Evolutionary conservation across 2,888 invertebrate species (phyloP).

Genomic region (Heteromyza rotundicornis): DNA sequence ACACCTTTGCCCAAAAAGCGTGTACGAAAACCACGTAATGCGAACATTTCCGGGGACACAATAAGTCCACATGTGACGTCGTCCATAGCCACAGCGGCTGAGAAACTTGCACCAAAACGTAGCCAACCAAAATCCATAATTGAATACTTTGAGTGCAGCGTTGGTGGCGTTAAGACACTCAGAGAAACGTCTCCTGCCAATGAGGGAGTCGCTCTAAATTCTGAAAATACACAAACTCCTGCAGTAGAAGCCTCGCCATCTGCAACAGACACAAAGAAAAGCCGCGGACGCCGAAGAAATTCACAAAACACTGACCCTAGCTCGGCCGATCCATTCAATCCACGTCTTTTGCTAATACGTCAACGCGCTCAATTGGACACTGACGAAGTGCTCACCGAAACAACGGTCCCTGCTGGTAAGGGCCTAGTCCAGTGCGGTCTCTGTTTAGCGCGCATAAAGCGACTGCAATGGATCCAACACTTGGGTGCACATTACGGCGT

Average conservation of each 20-base stretch:
- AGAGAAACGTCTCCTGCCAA: neutral
- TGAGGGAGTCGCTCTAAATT: too few relatives aligned
- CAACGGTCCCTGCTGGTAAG: conserved; percentile 22
- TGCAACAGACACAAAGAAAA: neutral
- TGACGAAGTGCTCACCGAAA: conserved; percentile 36
- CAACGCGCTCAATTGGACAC: conserved; percentile 49
- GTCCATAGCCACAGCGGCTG: neutral
- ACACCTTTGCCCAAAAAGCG: neutral
- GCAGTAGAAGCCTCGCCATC: neutral
- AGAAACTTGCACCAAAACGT: too few relatives aligned
- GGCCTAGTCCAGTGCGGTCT: conserved; percentile 51
- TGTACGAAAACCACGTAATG: conserved; percentile 12
- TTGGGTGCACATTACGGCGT: conserved; percentile 55
- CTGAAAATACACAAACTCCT: neutral
- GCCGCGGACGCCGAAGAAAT: too few relatives aligned
- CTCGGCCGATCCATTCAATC: conserved; percentile 35
- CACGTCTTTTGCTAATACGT: conserved; percentile 48
- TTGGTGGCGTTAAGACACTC: too few relatives aligned
- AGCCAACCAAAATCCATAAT: neutral
- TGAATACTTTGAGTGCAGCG: neutral
- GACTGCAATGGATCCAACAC: conserved; percentile 45
- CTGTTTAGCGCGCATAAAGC: conserved; percentile 43
- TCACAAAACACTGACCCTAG: neutral
- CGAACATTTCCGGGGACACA: neutral
- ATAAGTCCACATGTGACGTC: neutral